phyloP scores from a whole-genome alignment of 2,113 vertebrate species.

The Scopus umbretta region DNA sequence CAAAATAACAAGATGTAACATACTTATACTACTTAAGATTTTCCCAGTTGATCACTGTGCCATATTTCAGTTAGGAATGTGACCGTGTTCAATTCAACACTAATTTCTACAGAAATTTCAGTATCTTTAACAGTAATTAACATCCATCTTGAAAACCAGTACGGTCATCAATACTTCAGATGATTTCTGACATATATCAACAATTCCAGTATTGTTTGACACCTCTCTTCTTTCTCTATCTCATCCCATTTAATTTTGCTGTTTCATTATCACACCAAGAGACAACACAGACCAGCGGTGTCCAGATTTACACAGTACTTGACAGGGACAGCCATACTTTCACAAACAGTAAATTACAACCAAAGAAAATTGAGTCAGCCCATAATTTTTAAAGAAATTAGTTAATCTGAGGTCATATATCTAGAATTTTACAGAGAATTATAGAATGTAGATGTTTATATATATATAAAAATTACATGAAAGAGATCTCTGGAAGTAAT shows the following conservation, averaged over 20 bases:
- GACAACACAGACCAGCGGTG: not conserved
- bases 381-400: not conserved
- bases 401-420: not conserved
- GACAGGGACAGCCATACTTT: not conserved
- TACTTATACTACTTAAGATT: not conserved
- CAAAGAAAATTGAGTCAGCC: not conserved
- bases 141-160: not conserved
- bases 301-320: not conserved
- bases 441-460: not conserved
- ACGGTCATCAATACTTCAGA: not conserved
- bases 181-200: not conserved
- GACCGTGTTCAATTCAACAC: not conserved
- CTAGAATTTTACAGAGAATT: not conserved
- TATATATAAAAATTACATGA: not conserved
- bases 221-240: not conserved
- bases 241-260: not conserved
- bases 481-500: not conserved
- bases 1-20: not conserved
- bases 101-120: not conserved
- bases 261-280: not conserved
- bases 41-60: not conserved
- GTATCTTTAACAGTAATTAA: not conserved
- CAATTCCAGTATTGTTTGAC: not conserved
- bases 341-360: not conserved
- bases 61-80: not conserved